Evolutionary conservation across 30 jellyfish, hydroid and myxozoan genomes (phyloP), one percentile per base, ranked within the genome.

Genomic region (Turritopsis dohrnii): DNA sequence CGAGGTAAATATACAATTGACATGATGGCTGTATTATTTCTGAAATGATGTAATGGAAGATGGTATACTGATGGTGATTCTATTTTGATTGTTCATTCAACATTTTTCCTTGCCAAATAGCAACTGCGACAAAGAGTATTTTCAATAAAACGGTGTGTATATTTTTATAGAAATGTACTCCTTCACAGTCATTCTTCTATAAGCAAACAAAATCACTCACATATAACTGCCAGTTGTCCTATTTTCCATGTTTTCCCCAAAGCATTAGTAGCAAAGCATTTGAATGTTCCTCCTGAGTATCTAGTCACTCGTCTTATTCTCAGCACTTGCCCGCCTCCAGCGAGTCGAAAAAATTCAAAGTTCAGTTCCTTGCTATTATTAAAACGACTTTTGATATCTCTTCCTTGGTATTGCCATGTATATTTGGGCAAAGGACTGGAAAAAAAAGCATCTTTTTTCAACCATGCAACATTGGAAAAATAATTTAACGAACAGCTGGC

Each of bases 201-300:
- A 41, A 41, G 60, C 60, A 41, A 41, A 41, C 26, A 21, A 13
- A 23, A 16, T 0, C 22, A 79, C 79, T 52, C 53, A 80, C 87
- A 30, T 21, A 29, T 26, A 0, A 80, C 87, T 23, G 87, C 28
- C 82, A 80, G 28, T 71, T 80, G 87, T 16, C 87, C 87, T 23
- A 52, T 23, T 19, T 52, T 21, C 26, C 60, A 27, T 0, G 7
- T 1, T 19, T 65, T 80, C 21, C 87, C 87, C 7, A 54, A 26
- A 16, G 0, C 1, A 53, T 80, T 80, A 7, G 22, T 23, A 22
- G 87, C 87, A 7, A 21, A 52, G 54, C 87, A 80, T 65, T 52
- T 53, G 54, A 80, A 80, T 28, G 87, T 80, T n/a, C 87, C 87
- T 41, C 87, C 87, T 17, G 87, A 80, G n/a, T 80, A 80, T 28